Evolutionary conservation across 2,797 vertebrate species (phyloP), one percentile per base, ranked within the genome.

Genomic region (Manis javanica): DNA sequence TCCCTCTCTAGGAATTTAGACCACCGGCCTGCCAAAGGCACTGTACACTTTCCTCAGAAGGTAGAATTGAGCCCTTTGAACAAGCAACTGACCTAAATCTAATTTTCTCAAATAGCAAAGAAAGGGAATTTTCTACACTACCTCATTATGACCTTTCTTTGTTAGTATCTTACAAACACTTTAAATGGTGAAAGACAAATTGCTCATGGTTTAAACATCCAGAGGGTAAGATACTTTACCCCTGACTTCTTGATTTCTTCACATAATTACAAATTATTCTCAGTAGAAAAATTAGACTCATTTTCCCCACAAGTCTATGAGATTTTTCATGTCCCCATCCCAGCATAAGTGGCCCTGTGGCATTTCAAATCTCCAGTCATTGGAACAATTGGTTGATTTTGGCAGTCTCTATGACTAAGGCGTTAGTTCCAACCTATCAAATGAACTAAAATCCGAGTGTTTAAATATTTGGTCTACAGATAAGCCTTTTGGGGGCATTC

Each of bases 351-450:
- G 89, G 46, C 63, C 92, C 79, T 93, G 69, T 93, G 72, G 23
- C 77, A 89, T 96, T 94, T 97, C 84, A 98, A 95, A 88, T 94
- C 29, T 96, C 42, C 26, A 92, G 95, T 92, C 97, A 93, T 69
- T 97, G 97, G 97, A 98, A 97, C 42, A 77, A 96, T 71, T 96
- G 96, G 97, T 81, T 97, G 97, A 95, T 93, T 98, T 92, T 92
- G 96, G 71, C 95, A 87, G 94, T 98, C 95, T 93, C 82, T 93
- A 89, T 97, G 96, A 98, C 84, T 91, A 97, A 97, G 92, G 75
- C 24, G 77, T 98, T 98, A 98, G 98, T 94, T 98, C 94, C 68
- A 97, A 96, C 95, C 94, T 98, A 98, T 98, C 97, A 98, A 97
- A 96, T 98, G 98, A 98, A 98, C 94, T 95, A 97, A 98, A 98